Evolutionary conservation across 1,140 invertebrate genomes (phyloP).

Genomic region (Drosophila lacteicornis): DNA sequence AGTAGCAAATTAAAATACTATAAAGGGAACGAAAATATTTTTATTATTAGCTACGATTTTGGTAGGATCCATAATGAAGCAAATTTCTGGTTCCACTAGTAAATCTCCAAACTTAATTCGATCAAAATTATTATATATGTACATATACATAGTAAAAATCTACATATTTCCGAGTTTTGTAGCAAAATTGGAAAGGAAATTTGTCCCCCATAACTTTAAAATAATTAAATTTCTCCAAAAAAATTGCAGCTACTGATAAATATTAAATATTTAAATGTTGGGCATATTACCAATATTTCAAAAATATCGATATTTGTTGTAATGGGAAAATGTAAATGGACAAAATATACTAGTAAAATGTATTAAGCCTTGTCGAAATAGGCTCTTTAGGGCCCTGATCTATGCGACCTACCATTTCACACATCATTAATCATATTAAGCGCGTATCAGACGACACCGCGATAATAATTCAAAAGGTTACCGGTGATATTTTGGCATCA

Average conservation of each 20-base stretch:
- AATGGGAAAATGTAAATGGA: neutral
- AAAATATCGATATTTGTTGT: neutral
- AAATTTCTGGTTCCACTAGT: too few relatives aligned
- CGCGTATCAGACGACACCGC: conserved; percentile 6
- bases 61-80: too few relatives aligned
- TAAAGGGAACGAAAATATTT: too few relatives aligned
- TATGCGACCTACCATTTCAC: conserved; percentile 22
- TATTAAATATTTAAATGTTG: too few relatives aligned
- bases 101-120: neutral
- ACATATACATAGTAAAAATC: too few relatives aligned
- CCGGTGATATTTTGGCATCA: conserved; percentile 24
- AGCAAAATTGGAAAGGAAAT: neutral
- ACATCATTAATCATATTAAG: conserved; percentile 31
- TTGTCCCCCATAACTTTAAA: neutral
- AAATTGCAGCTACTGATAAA: too few relatives aligned
- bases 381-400: neutral
- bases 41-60: too few relatives aligned
- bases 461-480: conserved; percentile 20
- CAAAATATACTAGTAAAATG: neutral
- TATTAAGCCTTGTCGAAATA: neutral
- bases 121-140: neutral
- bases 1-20: too few relatives aligned
- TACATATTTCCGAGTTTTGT: too few relatives aligned
- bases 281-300: too few relatives aligned
- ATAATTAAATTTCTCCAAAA: too few relatives aligned